Evolutionary conservation across 2,888 invertebrate genomes (phyloP).

Genomic region (Drosophila dives): DNA sequence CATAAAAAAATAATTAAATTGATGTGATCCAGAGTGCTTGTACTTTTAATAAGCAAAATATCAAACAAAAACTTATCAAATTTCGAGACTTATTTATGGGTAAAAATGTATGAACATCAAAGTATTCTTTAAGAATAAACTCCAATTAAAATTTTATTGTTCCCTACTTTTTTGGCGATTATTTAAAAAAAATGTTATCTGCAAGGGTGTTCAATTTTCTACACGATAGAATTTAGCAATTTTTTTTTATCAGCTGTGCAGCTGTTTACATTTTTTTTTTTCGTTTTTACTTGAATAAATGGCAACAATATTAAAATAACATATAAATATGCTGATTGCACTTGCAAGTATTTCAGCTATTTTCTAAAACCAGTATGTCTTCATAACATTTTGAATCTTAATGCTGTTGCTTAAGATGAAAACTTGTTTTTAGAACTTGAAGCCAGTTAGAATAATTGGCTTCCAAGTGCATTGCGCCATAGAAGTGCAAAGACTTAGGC

Average conservation of each 20-base stretch:
- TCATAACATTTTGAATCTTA: not conserved
- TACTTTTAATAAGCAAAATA: not conserved
- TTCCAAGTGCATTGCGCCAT: conserved; percentile 38
- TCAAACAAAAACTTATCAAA: not conserved
- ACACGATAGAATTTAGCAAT: not conserved
- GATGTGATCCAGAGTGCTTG: not conserved
- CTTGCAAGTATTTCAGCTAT: not conserved
- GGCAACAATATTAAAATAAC: conserved; percentile 16
- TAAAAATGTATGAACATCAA: not conserved
- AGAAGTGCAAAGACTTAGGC: conserved; percentile 37
- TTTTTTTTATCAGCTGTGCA: conserved; percentile 33
- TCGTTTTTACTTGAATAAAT: not conserved
- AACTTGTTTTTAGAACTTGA: conserved; percentile 38
- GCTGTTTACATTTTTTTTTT: conserved; percentile 10
- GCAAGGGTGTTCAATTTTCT: not conserved
- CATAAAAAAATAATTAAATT: not conserved
- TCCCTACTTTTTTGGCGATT: not conserved
- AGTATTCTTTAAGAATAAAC: not conserved
- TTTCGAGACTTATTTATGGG: too few species aligned
- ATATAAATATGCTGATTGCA: not conserved
- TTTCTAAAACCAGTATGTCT: not conserved
- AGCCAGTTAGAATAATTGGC: conserved; percentile 29
- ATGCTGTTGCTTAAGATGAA: conserved; percentile 6
- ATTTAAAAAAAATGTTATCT: not conserved
- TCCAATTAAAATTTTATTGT: not conserved